These are phyloP conservation scores for Drosophila nr. medialis DNA, from an alignment of 2,888 invertebrate genomes.

Conservation along the genomic window DNA sequence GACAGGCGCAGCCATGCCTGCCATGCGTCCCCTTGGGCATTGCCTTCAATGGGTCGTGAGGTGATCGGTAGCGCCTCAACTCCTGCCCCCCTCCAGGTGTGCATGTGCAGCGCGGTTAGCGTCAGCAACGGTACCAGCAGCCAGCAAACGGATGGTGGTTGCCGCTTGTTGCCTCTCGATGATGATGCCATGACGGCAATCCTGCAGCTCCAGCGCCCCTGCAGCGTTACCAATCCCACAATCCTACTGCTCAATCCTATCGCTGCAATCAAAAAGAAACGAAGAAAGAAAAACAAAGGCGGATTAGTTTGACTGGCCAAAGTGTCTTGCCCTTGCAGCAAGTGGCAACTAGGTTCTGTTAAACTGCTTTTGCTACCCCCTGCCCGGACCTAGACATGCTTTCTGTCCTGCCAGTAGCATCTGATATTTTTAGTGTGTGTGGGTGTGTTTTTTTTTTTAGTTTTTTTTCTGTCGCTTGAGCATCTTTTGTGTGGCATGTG, in stretches of 20 bases:
- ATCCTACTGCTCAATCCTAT: slow-evolving; percentile 28
- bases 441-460: not conserved
- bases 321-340: slow-evolving; percentile 1
- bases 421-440: slow-evolving; percentile 13
- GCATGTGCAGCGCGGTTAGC: slow-evolving; percentile 24
- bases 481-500: slow-evolving; percentile 31
- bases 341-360: slow-evolving; percentile 7
- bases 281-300: slow-evolving; percentile 9
- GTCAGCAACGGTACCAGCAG: slow-evolving; percentile 34
- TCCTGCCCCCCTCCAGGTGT: slow-evolving; percentile 10
- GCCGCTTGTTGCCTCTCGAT: slow-evolving; percentile 27
- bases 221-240: slow-evolving; percentile 24
- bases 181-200: slow-evolving; percentile 41
- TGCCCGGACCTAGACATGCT: not conserved
- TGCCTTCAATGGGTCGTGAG: slow-evolving; percentile 84
- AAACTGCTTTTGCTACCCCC: not conserved
- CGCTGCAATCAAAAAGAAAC: slow-evolving; percentile 38
- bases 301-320: slow-evolving; percentile 17
- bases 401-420: slow-evolving; percentile 7
- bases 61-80: slow-evolving; percentile 82
- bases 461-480: not conserved
- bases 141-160: slow-evolving; percentile 14
- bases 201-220: slow-evolving; percentile 11
- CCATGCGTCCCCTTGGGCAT: slow-evolving; percentile 84
- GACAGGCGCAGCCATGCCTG: slow-evolving; percentile 84